These are phyloP conservation scores for Octomys mimax DNA, from an alignment of 2,797 vertebrate species.

Conservation along the genomic window DNA sequence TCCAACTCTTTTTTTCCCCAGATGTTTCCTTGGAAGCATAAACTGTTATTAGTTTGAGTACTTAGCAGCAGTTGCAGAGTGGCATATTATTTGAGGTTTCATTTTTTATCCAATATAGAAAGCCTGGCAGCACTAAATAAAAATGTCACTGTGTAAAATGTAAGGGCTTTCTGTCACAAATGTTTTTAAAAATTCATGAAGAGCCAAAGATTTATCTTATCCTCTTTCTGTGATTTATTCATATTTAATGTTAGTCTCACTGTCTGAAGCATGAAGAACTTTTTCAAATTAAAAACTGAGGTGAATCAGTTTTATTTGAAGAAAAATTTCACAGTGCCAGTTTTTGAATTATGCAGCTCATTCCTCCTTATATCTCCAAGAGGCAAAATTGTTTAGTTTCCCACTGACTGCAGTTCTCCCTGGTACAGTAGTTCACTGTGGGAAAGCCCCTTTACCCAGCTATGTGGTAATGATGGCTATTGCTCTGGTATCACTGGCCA, in stretches of 20 bases:
- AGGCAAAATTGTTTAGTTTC: slow-evolving; percentile 32
- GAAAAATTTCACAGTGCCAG: slow-evolving; percentile 36
- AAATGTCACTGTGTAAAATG: slow-evolving; percentile 81
- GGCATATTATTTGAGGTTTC: slow-evolving; percentile 70
- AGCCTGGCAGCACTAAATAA: slow-evolving; percentile 77
- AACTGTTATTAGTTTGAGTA: slow-evolving; percentile 71
- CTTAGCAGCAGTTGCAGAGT: slow-evolving; percentile 45
- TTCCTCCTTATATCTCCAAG: slow-evolving; percentile 15
- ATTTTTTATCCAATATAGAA: slow-evolving; percentile 73
- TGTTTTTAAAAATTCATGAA: slow-evolving; percentile 81
- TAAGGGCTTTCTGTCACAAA: slow-evolving; percentile 80
- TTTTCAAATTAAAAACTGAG: slow-evolving; percentile 76
- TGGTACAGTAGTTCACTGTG: not conserved
- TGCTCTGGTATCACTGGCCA: not conserved
- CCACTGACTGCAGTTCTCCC: slow-evolving; percentile 33
- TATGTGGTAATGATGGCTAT: not conserved
- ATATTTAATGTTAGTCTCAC: slow-evolving; percentile 80
- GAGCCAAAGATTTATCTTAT: slow-evolving; percentile 77
- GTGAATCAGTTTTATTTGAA: slow-evolving; percentile 69
- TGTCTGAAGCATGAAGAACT: slow-evolving; percentile 67
- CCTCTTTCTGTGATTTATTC: slow-evolving; percentile 79
- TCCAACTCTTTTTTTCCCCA: slow-evolving; percentile 35
- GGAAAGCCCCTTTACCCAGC: not conserved
- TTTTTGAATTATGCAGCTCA: slow-evolving; percentile 58
- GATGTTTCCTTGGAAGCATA: slow-evolving; percentile 51